These are phyloP conservation scores for Chrysogorgia sp. DNA, from an alignment of 92 coral and sea anemone species.

Conservation along the genomic window DNA sequence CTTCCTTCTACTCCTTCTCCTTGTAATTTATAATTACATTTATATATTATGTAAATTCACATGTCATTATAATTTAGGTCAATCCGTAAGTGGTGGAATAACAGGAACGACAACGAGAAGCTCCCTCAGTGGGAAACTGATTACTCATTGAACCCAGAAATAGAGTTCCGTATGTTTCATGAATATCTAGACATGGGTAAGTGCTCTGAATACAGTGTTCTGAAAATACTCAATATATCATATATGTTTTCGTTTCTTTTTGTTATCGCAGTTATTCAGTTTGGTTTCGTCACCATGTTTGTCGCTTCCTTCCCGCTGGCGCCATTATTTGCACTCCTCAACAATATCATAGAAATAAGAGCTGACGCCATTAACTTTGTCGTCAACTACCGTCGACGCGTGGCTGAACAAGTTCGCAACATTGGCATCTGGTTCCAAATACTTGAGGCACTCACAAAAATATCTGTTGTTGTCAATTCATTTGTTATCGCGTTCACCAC, in stretches of 20 bases:
- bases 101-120: slow-evolving; percentile 25
- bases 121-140: slow-evolving; percentile 81
- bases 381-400: slow-evolving; percentile 90
- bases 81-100: slow-evolving; percentile 70
- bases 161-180: slow-evolving; percentile 88
- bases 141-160: slow-evolving; percentile 76
- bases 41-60: too few relatives aligned
- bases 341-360: slow-evolving; percentile 89
- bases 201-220: slow-evolving; percentile 5
- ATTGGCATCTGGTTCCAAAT: slow-evolving; percentile 92
- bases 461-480: slow-evolving; percentile 84
- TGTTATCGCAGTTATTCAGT: slow-evolving; percentile 78
- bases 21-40: too few relatives aligned
- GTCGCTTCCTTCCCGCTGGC: slow-evolving; percentile 99
- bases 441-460: slow-evolving; percentile 72
- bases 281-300: slow-evolving; percentile 96
- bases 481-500: slow-evolving; percentile 95
- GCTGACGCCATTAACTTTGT: slow-evolving; percentile 93
- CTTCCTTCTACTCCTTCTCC: too few relatives aligned
- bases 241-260: too few relatives aligned
- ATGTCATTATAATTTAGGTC: slow-evolving; percentile 46
- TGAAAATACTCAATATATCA: not conserved
- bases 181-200: slow-evolving; percentile 96
- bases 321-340: slow-evolving; percentile 90
- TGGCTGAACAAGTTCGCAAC: slow-evolving; percentile 84